Evolutionary conservation across 2,888 invertebrate genomes (phyloP).

Genomic region (Hypomecis punctinalis): DNA sequence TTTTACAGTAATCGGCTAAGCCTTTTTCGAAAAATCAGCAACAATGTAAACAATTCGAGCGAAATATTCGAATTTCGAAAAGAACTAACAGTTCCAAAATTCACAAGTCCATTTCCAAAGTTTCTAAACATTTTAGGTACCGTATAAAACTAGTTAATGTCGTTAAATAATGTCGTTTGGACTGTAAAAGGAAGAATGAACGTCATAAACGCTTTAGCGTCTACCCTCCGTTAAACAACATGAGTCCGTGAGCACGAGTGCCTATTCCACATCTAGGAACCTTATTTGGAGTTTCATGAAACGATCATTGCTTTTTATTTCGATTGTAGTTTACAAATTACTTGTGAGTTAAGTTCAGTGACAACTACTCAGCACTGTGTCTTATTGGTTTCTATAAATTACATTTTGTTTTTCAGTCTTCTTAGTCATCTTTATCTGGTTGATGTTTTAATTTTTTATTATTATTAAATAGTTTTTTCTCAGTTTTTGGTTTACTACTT

Average conservation of each 20-base stretch:
- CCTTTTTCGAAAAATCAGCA: too few species aligned
- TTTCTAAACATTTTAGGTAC: conserved; percentile 7
- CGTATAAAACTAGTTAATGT: conserved; percentile 20
- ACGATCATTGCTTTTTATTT: conserved; percentile 21
- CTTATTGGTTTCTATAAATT: not conserved
- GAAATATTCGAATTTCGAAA: too few species aligned
- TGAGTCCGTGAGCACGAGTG: conserved; percentile 19
- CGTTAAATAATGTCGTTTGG: conserved; percentile 25
- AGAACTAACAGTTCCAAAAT: conserved; percentile 6
- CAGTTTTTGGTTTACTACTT: too few species aligned
- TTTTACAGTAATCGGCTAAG: too few species aligned
- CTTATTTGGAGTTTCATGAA: conserved; percentile 17
- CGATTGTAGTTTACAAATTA: conserved; percentile 15
- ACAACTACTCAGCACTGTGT: not conserved
- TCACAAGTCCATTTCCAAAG: not conserved
- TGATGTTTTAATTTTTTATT: too few species aligned
- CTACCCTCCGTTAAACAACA: conserved; percentile 26
- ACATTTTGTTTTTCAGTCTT: not conserved
- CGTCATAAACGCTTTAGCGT: conserved; percentile 28
- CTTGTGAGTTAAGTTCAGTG: not conserved
- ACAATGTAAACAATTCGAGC: too few species aligned
- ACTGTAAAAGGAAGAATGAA: conserved; percentile 26
- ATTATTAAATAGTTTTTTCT: too few species aligned
- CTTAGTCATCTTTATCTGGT: not conserved
- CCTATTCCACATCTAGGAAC: conserved; percentile 19